A percentile compares a stretch with the other conserved stretches of the same genome.
Evolutionary conservation across 2,797 vertebrate genomes (phyloP).

Genomic region (Tympanoctomys barrerae): DNA sequence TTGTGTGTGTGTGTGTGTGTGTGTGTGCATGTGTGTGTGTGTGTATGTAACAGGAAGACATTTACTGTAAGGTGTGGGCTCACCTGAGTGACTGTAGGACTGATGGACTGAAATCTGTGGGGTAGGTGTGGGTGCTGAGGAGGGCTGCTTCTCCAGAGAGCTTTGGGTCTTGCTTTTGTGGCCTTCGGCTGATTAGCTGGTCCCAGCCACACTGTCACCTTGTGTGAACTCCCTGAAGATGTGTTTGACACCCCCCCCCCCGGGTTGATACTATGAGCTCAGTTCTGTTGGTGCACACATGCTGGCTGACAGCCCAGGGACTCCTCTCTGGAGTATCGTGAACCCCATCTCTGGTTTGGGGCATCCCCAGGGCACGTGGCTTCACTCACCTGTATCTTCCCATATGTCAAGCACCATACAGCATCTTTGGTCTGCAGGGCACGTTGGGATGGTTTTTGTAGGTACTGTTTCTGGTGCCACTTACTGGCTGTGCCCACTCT

Average conservation of each 20-base stretch:
- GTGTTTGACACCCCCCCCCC: background rate
- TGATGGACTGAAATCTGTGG: background rate
- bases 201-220: rapidly evolving
- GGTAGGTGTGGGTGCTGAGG: background rate
- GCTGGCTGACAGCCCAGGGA: rapidly evolving
- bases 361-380: background rate
- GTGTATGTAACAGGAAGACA: background rate
- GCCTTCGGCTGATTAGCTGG: background rate
- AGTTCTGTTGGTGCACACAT: background rate
- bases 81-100: rapidly evolving
- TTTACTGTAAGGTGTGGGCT: background rate
- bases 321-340: rapidly evolving
- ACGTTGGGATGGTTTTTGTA: rapidly evolving
- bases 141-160: background rate
- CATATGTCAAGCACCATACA: rapidly evolving
- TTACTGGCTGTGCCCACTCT: background rate
- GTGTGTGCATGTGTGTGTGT: background rate
- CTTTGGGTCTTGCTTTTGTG: background rate
- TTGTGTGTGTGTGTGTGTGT: background rate
- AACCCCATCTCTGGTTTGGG: background rate
- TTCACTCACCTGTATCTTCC: background rate
- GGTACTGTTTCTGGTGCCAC: background rate
- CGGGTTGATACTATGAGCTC: rapidly evolving
- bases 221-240: no score
- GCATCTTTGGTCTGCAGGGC: rapidly evolving